Percentiles rank a stretch among this genome's conserved stretches.
Conservation (phyloP, 2,888 invertebrate species). For the Cataglyphis altisquamis region DNA sequence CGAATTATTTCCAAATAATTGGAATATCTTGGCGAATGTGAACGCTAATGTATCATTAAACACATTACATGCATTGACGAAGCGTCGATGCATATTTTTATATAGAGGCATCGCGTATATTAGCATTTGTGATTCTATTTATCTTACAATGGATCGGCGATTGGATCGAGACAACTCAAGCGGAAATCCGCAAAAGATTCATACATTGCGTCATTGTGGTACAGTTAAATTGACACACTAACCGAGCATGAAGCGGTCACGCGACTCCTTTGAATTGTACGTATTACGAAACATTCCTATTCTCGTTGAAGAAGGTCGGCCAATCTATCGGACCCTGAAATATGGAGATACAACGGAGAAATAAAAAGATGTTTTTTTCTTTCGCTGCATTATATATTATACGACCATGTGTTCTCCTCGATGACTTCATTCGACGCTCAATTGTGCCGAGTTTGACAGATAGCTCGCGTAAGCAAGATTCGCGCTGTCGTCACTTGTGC, state of each 20-base stretch:
- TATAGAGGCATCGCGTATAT: neutral
- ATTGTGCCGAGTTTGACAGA: neutral
- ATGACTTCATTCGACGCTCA: neutral
- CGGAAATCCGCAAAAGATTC: conserved; percentile 1
- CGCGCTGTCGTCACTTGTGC: neutral
- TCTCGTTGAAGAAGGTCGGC: neutral
- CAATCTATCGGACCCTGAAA: neutral
- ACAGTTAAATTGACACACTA: neutral
- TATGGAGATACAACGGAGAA: neutral
- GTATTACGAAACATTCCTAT: neutral
- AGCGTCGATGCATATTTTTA: neutral
- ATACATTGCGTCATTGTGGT: neutral
- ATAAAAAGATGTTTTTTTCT: neutral
- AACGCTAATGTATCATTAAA: neutral
- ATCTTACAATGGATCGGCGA: neutral
- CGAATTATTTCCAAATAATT: neutral
- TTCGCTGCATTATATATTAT: no score
- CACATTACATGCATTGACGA: neutral
- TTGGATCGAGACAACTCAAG: neutral
- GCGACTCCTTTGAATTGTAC: neutral
- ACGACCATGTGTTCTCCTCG: neutral
- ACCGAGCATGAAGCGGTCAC: neutral
- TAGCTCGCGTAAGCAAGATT: neutral
- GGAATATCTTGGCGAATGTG: no score
- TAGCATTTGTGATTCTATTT: neutral